A percentile compares a stretch with the other conserved stretches of the same genome.
phyloP scores from a whole-genome alignment of 2,888 invertebrate species.

The Volucella inanis region DNA sequence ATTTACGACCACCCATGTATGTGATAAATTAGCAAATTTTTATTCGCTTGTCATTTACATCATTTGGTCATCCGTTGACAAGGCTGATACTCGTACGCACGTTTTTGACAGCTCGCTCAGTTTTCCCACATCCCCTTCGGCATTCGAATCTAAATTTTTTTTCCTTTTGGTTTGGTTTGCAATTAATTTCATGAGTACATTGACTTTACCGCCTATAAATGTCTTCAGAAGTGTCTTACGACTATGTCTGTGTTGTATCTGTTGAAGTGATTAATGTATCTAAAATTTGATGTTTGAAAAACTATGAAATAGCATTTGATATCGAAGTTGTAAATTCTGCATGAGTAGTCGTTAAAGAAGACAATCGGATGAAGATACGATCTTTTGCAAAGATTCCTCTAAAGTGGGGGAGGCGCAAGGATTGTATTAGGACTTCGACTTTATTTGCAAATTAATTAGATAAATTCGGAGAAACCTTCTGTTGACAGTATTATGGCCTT shows the following conservation, averaged over 20 bases:
- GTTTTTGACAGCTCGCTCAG: background rate
- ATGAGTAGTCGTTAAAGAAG: background rate
- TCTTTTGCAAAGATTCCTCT: background rate
- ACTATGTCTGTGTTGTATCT: conserved; percentile 7
- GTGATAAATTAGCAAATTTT: conserved; percentile 39
- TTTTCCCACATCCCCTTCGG: background rate
- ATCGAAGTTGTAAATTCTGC: background rate
- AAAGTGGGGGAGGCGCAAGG: no score
- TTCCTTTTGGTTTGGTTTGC: conserved; percentile 1
- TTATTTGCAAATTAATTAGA: no score
- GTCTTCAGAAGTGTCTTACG: conserved; percentile 13
- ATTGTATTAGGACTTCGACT: no score
- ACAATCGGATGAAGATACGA: background rate
- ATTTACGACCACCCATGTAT: conserved; percentile 31
- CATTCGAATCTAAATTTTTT: background rate
- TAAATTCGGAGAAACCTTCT: no score
- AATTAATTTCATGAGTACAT: conserved; percentile 47
- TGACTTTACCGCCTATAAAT: conserved; percentile 45
- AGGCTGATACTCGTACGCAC: background rate
- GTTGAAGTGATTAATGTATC: conserved; percentile 51
- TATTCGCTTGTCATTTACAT: conserved; percentile 50
- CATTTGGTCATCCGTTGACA: conserved; percentile 38
- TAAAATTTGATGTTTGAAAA: conserved; percentile 31
- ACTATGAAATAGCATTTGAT: conserved; percentile 6
- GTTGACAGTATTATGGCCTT: no score